Evolutionary conservation across 1,140 invertebrate species (phyloP).

Genomic region (Onthophagus taurus): DNA sequence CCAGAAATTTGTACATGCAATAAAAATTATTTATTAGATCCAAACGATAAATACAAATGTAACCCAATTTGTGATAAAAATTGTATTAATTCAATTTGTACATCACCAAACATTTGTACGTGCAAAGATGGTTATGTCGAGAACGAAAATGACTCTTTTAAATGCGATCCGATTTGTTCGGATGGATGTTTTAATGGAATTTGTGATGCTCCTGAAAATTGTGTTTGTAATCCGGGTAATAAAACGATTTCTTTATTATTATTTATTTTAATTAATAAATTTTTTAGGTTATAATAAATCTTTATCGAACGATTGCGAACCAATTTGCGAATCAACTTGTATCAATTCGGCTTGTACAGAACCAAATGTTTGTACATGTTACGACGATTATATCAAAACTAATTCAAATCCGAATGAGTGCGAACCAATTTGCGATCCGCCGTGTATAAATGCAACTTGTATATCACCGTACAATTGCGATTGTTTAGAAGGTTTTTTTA

Average conservation of each 20-base stretch:
- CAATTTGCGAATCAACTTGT: no score
- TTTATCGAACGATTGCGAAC: not conserved
- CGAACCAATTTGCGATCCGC: no score
- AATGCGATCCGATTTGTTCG: constrained; percentile 41
- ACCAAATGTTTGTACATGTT: no score
- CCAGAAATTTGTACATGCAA: constrained; percentile 53
- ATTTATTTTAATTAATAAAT: not conserved
- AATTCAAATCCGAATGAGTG: no score
- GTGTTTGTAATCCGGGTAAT: constrained; percentile 52
- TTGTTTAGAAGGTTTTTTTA: no score
- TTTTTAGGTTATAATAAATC: not conserved
- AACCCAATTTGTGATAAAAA: constrained; percentile 40
- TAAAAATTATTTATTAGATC: constrained; percentile 49
- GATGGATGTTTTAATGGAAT: constrained; percentile 47
- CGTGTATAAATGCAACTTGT: no score
- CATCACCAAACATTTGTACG: constrained; percentile 37
- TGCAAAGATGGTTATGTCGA: constrained; percentile 38
- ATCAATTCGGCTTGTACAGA: no score
- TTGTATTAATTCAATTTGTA: constrained; percentile 45
- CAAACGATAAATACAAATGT: constrained; percentile 35
- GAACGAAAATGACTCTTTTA: constrained; percentile 25
- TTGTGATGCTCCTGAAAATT: constrained; percentile 49
- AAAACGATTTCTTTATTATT: constrained; percentile 14
- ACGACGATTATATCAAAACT: no score
- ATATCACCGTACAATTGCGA: no score